A percentile compares a stretch with the other conserved stretches of the same genome.
These are phyloP conservation scores for Tapera naevia DNA, from an alignment of 2,797 vertebrate genomes.

Conservation along the genomic window DNA sequence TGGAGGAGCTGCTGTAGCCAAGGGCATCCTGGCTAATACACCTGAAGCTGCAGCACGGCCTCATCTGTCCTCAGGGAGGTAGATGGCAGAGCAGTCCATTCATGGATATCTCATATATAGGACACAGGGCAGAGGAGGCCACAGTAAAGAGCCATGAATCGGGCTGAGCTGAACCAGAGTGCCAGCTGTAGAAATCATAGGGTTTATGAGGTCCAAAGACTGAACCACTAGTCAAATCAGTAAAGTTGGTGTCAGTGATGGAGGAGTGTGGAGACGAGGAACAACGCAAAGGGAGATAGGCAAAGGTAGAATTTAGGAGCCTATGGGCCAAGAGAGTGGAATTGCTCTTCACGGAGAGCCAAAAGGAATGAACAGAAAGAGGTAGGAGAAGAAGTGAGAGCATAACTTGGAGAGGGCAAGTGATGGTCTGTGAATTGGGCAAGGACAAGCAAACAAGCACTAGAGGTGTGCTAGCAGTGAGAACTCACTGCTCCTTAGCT, in stretches of 20 bases:
- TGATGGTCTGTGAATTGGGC: not conserved
- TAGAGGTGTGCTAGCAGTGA: not conserved
- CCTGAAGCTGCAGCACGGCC: not conserved
- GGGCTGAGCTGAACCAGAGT: not conserved
- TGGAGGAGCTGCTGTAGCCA: not conserved
- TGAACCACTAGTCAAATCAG: not conserved
- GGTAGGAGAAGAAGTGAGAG: not conserved
- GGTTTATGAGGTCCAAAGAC: not conserved
- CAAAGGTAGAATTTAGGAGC: not conserved
- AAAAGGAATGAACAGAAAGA: not conserved
- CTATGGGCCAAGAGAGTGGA: not conserved
- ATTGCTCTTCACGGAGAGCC: not conserved
- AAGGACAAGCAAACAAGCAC: not conserved
- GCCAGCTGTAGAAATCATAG: not conserved
- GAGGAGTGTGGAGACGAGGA: not conserved
- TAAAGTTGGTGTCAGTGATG: not conserved
- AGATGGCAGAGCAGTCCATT: not conserved
- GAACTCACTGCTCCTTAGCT: not conserved
- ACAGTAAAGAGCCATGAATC: not conserved
- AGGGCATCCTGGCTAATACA: not conserved
- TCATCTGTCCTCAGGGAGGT: not conserved
- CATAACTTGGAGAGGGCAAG: not conserved
- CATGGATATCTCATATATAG: not conserved
- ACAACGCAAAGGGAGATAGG: rapidly evolving
- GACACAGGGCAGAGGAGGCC: not conserved